phyloP scores from a whole-genome alignment of 2,888 invertebrate genomes.

The Biston stratarius region DNA sequence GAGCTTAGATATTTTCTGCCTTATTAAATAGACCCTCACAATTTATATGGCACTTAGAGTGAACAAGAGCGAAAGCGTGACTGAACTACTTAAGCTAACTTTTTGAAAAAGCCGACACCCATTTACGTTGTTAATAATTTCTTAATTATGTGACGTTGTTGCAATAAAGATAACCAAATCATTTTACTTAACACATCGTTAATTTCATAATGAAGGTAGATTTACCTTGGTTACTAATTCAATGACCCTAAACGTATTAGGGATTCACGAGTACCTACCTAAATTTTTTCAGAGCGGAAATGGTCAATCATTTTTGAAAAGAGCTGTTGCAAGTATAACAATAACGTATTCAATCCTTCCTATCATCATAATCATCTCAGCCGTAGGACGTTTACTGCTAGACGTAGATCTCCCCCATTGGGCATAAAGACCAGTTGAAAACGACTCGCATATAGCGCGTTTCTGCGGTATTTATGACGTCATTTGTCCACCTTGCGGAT shows the following conservation, averaged over 20 bases:
- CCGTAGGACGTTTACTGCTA: no score
- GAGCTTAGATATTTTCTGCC: slow-evolving; percentile 74
- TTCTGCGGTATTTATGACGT: no score
- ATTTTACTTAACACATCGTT: slow-evolving; percentile 33
- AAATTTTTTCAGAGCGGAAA: background rate
- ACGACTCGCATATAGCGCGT: no score
- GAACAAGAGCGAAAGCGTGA: slow-evolving; percentile 57
- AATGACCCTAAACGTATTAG: slow-evolving; percentile 7
- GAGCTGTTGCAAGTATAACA: no score
- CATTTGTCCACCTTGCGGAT: no score
- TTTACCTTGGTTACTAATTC: slow-evolving; percentile 1
- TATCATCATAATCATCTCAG: no score
- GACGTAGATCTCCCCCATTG: no score
- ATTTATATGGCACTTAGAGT: slow-evolving; percentile 63
- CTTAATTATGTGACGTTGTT: slow-evolving; percentile 26
- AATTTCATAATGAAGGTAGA: slow-evolving; percentile 15
- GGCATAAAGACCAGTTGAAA: no score
- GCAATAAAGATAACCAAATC: slow-evolving; percentile 29
- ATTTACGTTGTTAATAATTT: slow-evolving; percentile 31
- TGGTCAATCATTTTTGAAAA: background rate
- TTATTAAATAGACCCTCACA: slow-evolving; percentile 71
- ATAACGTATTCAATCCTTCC: no score
- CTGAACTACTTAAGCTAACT: slow-evolving; percentile 48
- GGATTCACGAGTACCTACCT: background rate
- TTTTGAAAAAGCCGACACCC: slow-evolving; percentile 33